Evolutionary conservation across 2,797 vertebrate species (phyloP).

Genomic region (Champsocephalus esox): DNA sequence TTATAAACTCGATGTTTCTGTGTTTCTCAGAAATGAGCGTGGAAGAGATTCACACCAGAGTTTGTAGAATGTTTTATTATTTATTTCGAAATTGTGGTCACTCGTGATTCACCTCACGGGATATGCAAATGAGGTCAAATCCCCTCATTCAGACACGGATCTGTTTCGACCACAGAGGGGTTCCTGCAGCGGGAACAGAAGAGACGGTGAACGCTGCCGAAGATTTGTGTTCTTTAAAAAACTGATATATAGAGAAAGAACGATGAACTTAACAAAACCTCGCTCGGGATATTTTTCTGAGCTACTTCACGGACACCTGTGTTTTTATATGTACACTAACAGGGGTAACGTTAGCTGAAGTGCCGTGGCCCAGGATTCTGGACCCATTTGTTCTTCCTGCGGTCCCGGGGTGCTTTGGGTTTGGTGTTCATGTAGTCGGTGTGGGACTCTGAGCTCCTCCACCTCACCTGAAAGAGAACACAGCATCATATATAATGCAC

Average conservation of each 20-base stretch:
- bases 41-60: background rate
- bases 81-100: background rate
- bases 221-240: no score
- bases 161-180: constrained; percentile 63
- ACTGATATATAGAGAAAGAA: background rate
- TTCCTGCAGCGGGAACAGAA: background rate
- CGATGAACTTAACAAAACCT: background rate
- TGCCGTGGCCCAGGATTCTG: constrained; percentile 55
- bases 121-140: constrained; percentile 29
- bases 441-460: constrained; percentile 47
- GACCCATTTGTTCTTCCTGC: constrained; percentile 62
- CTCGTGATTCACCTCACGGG: no score
- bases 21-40: constrained; percentile 20
- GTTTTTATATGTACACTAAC: background rate
- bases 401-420: constrained; percentile 47
- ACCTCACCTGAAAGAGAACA: constrained; percentile 62
- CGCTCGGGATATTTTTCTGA: background rate
- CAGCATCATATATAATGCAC: no score
- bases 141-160: constrained; percentile 44
- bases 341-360: constrained; percentile 39
- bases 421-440: constrained; percentile 83
- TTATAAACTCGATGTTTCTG: background rate
- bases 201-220: no score
- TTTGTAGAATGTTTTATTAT: background rate
- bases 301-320: background rate